Evolutionary conservation across 2,113 vertebrate genomes (phyloP).

Genomic region (Crotalus helleri): DNA sequence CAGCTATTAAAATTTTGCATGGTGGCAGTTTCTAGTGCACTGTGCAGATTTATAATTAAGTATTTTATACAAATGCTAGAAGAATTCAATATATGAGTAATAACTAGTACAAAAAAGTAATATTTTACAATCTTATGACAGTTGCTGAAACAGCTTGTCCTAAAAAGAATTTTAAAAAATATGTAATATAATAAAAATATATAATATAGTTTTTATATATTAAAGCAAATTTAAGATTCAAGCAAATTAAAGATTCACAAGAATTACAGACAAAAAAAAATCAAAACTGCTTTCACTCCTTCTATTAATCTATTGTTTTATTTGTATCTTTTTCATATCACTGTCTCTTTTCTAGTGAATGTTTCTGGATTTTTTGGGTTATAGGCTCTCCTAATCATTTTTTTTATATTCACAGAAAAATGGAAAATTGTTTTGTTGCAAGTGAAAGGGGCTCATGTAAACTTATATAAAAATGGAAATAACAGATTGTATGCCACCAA

Average conservation of each 20-base stretch:
- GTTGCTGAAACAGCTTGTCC: background rate
- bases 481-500: background rate
- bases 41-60: background rate
- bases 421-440: background rate
- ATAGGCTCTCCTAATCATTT: background rate
- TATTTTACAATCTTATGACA: background rate
- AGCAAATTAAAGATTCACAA: background rate
- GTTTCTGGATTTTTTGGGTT: background rate
- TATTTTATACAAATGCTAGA: background rate
- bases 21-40: background rate
- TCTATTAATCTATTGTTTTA: background rate
- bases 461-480: background rate
- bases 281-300: background rate
- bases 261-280: background rate
- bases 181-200: background rate
- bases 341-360: background rate
- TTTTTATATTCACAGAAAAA: background rate
- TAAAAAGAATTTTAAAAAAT: background rate
- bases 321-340: background rate
- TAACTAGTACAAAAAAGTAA: background rate
- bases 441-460: slow-evolving; percentile 9
- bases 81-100: background rate
- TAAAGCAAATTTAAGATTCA: background rate
- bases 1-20: background rate
- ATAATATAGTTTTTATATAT: background rate